These are phyloP conservation scores for Anoplopoma fimbria DNA, from an alignment of 2,113 vertebrate species.

Conservation along the genomic window DNA sequence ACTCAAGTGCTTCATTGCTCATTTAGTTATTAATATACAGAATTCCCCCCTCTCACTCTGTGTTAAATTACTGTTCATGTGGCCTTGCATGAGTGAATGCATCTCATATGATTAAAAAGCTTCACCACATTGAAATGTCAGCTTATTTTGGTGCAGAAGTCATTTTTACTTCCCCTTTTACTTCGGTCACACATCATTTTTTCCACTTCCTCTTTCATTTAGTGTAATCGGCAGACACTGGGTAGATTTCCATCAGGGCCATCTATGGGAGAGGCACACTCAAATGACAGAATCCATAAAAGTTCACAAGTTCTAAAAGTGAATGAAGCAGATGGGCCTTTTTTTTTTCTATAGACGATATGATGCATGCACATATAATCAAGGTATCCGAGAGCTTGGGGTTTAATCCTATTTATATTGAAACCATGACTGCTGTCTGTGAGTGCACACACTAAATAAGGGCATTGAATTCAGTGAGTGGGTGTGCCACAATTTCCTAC, in stretches of 20 bases:
- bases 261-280: background rate
- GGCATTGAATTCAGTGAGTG: background rate
- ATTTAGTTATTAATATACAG: conserved; percentile 1
- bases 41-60: background rate
- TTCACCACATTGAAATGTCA: conserved; percentile 59
- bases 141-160: conserved; percentile 59
- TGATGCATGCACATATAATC: background rate
- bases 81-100: conserved; percentile 2
- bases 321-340: conserved; percentile 12
- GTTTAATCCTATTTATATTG: background rate
- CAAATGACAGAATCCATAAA: background rate
- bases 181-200: conserved; percentile 45
- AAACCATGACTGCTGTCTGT: background rate
- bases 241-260: conserved; percentile 41
- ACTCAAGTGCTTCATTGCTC: background rate
- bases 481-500: background rate
- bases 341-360: background rate
- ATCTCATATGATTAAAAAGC: conserved; percentile 29
- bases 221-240: conserved; percentile 35
- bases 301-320: conserved; percentile 18
- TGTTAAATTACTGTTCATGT: background rate
- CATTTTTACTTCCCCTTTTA: conserved; percentile 62
- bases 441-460: background rate
- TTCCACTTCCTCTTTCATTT: conserved; percentile 70
- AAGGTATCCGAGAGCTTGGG: background rate